Evolutionary conservation across 2,113 vertebrate species (phyloP).

Genomic region (Lophotis ruficrista): DNA sequence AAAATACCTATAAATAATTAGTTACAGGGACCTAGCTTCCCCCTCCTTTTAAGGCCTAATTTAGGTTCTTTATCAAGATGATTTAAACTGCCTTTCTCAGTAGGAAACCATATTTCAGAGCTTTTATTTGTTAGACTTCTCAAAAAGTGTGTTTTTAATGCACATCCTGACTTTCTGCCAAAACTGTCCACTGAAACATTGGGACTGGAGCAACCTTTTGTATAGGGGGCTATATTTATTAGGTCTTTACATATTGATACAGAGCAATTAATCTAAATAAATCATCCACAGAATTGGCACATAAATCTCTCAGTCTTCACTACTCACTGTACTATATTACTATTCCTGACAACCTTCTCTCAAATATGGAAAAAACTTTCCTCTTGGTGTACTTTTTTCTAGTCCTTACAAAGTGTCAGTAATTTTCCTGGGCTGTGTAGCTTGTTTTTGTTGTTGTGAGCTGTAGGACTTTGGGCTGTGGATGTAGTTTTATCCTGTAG

Average conservation of each 20-base stretch:
- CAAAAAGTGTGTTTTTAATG: slow-evolving; percentile 83
- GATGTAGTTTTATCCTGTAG: background rate
- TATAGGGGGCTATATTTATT: slow-evolving; percentile 78
- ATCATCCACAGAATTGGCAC: slow-evolving; percentile 64
- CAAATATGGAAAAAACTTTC: background rate
- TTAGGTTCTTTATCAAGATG: slow-evolving; percentile 82
- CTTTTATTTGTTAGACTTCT: slow-evolving; percentile 82
- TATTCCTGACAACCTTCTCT: slow-evolving; percentile 19
- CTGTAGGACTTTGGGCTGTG: background rate
- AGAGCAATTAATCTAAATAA: slow-evolving; percentile 78
- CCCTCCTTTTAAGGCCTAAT: slow-evolving; percentile 74
- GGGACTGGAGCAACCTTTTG: slow-evolving; percentile 61
- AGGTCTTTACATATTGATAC: slow-evolving; percentile 77
- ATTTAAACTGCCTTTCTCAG: slow-evolving; percentile 81
- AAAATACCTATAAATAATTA: slow-evolving; percentile 82
- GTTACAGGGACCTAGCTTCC: slow-evolving; percentile 63
- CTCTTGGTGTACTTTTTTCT: background rate
- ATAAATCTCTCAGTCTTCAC: slow-evolving; percentile 72
- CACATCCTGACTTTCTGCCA: slow-evolving; percentile 84
- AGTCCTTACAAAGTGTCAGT: background rate
- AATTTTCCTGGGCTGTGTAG: background rate
- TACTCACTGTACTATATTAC: slow-evolving; percentile 2
- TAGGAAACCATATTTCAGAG: slow-evolving; percentile 81
- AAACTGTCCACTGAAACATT: slow-evolving; percentile 70
- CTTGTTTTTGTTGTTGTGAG: background rate